Conservation (phyloP, 2,888 invertebrate species). For the Saturnia japonica region DNA sequence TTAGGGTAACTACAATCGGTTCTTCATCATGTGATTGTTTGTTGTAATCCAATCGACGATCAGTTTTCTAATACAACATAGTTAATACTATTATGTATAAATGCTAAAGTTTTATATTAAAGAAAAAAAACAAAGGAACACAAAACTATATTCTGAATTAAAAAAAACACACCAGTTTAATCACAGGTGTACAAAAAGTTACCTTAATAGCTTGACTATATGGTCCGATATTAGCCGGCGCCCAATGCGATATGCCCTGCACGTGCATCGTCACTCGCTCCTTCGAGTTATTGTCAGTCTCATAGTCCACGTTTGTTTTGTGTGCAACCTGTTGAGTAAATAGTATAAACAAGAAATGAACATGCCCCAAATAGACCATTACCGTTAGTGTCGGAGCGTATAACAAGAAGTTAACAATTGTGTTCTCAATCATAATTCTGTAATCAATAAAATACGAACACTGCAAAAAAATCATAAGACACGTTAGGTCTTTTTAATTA, state of each 20-base stretch:
- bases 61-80: not conserved
- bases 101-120: no score
- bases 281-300: constrained; percentile 54
- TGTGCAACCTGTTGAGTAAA: constrained; percentile 61
- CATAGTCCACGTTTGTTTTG: constrained; percentile 52
- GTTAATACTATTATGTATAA: not conserved
- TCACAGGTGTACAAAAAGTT: constrained; percentile 26
- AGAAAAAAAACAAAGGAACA: not conserved
- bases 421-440: not conserved
- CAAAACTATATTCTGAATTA: not conserved
- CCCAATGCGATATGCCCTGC: constrained; percentile 98
- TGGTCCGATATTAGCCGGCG: constrained; percentile 98
- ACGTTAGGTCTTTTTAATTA: not conserved
- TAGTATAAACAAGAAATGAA: not conserved
- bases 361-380: no score
- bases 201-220: constrained; percentile 96
- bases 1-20: not conserved
- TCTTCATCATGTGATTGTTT: not conserved
- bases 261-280: constrained; percentile 94
- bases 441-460: not conserved
- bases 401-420: not conserved
- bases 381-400: not conserved
- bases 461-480: not conserved
- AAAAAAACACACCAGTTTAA: not conserved
- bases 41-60: not conserved